Conservation (phyloP, 1,140 invertebrate species). For the Drosophila arizonae region DNA sequence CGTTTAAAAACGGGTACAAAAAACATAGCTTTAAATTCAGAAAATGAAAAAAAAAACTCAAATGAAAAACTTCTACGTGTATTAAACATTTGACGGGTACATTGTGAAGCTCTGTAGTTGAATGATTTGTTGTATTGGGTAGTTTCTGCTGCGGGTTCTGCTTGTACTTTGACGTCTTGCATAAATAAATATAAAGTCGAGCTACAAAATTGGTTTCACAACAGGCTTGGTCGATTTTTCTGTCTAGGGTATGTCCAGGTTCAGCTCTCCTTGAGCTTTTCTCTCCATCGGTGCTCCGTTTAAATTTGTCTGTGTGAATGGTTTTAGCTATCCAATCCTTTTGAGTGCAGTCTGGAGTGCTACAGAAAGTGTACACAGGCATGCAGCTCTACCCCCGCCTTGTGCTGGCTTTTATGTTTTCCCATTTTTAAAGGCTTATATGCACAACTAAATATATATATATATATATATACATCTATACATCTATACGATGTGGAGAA, state of each 20-base stretch:
- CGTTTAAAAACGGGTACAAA: neutral
- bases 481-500: neutral
- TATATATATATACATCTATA: neutral
- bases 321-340: slow-evolving; percentile 41
- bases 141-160: neutral
- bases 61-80: slow-evolving; percentile 7
- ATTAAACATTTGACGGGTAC: slow-evolving; percentile 16
- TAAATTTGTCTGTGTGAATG: slow-evolving; percentile 14
- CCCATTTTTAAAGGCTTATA: neutral
- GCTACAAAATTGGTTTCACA: too few relatives aligned
- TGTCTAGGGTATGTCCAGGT: slow-evolving; percentile 2
- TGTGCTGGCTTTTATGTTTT: slow-evolving; percentile 15
- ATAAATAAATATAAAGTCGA: too few relatives aligned
- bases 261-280: neutral
- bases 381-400: neutral
- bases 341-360: slow-evolving; percentile 44
- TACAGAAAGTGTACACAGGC: slow-evolving; percentile 16
- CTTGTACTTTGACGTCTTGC: too few relatives aligned
- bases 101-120: neutral
- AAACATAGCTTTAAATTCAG: slow-evolving; percentile 5
- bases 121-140: neutral
- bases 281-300: neutral
- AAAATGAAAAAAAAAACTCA: neutral
- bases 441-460: neutral
- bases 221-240: too few relatives aligned